These are phyloP conservation scores for Spermophilus dauricus DNA, from an alignment of 2,113 vertebrate species.

Conservation along the genomic window DNA sequence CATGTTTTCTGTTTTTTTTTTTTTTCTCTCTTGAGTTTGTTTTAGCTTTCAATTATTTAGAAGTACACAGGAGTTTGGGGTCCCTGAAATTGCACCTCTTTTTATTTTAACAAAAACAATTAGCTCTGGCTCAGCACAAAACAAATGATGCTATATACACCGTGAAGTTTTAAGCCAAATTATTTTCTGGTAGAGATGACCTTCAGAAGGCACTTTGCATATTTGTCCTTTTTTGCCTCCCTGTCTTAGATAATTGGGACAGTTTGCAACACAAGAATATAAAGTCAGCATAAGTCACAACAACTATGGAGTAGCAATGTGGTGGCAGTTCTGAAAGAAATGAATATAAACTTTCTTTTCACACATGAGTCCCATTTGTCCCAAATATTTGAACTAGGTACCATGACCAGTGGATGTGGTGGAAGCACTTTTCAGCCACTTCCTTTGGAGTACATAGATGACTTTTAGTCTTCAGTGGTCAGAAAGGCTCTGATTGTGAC, in stretches of 20 bases:
- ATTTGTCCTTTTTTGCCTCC: background rate
- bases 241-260: background rate
- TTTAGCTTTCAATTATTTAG: background rate
- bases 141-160: background rate
- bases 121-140: background rate
- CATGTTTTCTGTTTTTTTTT: background rate
- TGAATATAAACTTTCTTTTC: background rate
- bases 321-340: background rate
- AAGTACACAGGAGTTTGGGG: background rate
- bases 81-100: background rate
- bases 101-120: background rate
- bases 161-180: conserved; percentile 4
- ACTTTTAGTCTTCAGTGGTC: fast-evolving
- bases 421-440: background rate
- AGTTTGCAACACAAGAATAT: conserved; percentile 12
- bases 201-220: background rate
- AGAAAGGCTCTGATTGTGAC: background rate
- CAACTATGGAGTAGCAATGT: background rate
- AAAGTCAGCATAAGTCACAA: background rate
- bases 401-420: too few species aligned
- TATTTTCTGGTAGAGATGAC: background rate
- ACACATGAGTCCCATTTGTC: background rate
- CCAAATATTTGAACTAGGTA: background rate
- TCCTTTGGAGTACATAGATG: background rate
- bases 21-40: background rate